A percentile compares a stretch with the other conserved stretches of the same genome.
Conservation (phyloP, 1,140 invertebrate species). For the Lutraria rhynchaena region DNA sequence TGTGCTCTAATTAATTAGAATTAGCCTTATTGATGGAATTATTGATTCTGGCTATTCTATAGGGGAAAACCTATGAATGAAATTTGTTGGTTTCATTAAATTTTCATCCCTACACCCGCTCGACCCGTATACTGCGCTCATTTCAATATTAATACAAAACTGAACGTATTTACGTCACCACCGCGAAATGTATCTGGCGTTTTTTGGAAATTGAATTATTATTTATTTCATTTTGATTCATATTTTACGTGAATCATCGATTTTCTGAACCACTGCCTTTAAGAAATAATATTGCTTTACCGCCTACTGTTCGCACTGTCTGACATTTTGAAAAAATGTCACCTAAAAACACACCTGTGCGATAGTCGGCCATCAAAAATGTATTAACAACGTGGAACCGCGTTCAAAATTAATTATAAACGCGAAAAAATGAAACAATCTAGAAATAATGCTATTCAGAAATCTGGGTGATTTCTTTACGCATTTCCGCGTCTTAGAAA, state of each 20-base stretch:
- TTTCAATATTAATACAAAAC: slow-evolving; percentile 45
- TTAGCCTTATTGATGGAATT: too few species aligned
- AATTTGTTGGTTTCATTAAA: background rate
- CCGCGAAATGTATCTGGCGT: slow-evolving; percentile 2
- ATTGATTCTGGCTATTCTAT: too few species aligned
- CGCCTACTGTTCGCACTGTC: slow-evolving; percentile 41
- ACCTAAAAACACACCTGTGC: slow-evolving; percentile 45
- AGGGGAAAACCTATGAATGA: background rate
- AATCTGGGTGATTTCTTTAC: slow-evolving; percentile 32
- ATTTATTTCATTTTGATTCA: slow-evolving; percentile 54
- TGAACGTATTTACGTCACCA: slow-evolving; percentile 34
- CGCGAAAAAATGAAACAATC: slow-evolving; percentile 33
- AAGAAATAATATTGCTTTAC: slow-evolving; percentile 33
- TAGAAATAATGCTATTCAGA: slow-evolving; percentile 47
- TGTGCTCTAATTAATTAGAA: too few species aligned
- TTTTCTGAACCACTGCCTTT: slow-evolving; percentile 54
- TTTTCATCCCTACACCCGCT: background rate
- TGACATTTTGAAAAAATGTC: slow-evolving; percentile 46
- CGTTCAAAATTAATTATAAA: slow-evolving; percentile 54
- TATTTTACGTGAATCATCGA: slow-evolving; percentile 45
- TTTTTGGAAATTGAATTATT: slow-evolving; percentile 52
- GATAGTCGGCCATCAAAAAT: slow-evolving; percentile 18
- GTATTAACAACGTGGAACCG: slow-evolving; percentile 29
- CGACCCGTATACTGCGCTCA: slow-evolving; percentile 12
- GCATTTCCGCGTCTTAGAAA: slow-evolving; percentile 58